Evolutionary conservation across 2,888 invertebrate genomes (phyloP).

Genomic region (Lamellibrachia satsuma): DNA sequence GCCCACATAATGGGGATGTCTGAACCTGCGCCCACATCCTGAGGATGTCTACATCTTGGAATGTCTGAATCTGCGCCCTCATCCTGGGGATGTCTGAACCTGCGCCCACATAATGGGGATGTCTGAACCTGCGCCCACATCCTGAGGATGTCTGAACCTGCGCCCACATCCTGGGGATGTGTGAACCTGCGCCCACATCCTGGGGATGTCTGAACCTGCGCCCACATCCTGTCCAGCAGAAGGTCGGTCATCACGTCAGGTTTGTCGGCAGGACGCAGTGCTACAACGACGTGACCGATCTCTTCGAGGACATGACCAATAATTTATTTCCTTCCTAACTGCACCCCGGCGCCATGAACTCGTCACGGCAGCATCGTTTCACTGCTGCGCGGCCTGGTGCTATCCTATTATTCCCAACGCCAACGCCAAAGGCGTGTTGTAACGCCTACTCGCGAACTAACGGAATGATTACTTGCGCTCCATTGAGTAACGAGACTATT

Average conservation of each 20-base stretch:
- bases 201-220: no score
- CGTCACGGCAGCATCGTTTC: neutral
- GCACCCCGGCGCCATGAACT: neutral
- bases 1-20: no score
- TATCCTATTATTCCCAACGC: neutral
- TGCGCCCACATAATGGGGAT: no score
- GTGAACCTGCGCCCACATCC: no score
- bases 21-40: no score
- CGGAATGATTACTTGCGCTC: neutral
- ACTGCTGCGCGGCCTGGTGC: neutral
- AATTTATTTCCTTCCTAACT: neutral
- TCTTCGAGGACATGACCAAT: neutral
- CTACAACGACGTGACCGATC: neutral
- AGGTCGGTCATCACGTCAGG: neutral
- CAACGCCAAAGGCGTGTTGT: neutral
- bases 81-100: no score
- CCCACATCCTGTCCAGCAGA: neutral
- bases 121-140: no score
- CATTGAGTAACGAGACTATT: neutral
- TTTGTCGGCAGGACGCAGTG: neutral
- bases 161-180: no score
- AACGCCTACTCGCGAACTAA: neutral
- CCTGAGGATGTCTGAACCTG: no score
- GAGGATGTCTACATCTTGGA: no score
- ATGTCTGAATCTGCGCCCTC: no score